A percentile compares a stretch with the other conserved stretches of the same genome.
phyloP scores from a whole-genome alignment of 2,113 vertebrate species.

The Malurus melanocephalus region DNA sequence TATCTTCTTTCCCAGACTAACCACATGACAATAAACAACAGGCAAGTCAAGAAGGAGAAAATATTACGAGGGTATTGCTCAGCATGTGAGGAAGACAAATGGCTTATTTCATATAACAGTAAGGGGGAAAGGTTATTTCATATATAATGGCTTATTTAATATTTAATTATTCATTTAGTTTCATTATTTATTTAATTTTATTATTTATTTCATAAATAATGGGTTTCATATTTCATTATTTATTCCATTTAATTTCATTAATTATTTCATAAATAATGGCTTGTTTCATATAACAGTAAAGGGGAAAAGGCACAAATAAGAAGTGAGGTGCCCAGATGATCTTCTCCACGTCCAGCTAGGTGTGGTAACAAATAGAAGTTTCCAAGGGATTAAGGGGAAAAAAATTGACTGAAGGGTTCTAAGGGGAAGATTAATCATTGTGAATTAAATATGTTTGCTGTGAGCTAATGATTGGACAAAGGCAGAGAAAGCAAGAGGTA shows the following conservation, averaged over 20 bases:
- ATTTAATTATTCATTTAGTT: too few relatives aligned
- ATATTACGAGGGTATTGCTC: rapidly evolving
- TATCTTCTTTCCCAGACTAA: neutral
- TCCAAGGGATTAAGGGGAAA: neutral
- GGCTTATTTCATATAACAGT: neutral
- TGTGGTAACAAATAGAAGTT: neutral
- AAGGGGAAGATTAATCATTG: neutral
- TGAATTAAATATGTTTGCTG: neutral
- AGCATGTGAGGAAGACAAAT: neutral
- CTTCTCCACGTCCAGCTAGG: neutral
- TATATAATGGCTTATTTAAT: too few relatives aligned
- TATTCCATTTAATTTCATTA: too few relatives aligned
- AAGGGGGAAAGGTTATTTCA: neutral
- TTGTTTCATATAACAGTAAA: neutral
- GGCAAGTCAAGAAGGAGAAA: neutral
- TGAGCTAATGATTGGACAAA: neutral
- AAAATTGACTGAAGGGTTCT: neutral
- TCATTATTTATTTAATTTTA: too few relatives aligned
- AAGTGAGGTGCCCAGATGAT: neutral
- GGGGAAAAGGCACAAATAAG: neutral
- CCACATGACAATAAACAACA: neutral
- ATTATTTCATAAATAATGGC: too few relatives aligned
- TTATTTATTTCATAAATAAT: too few relatives aligned
- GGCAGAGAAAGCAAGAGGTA: neutral
- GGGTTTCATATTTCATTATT: too few relatives aligned